Evolutionary conservation across 1,140 invertebrate species (phyloP), one percentile per base, ranked within the genome.

Genomic region (Dermatophagoides farinae): DNA sequence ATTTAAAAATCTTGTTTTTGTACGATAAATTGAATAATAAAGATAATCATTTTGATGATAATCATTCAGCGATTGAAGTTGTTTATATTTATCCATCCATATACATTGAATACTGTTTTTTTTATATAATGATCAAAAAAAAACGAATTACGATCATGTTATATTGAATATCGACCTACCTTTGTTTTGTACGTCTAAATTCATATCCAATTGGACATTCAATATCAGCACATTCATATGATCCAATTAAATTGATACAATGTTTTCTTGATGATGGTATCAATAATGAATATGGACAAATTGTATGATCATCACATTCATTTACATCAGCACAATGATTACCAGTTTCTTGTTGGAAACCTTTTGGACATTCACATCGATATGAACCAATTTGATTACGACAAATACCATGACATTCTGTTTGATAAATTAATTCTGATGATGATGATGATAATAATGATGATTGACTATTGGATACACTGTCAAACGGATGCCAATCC

Each of bases 231-330:
- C 93, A 97, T 64, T 86, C 81, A 70, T 79, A 89, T 62, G 83
- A 78, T 0, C 93, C 93, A 52, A 84, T 75, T 0, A 81, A 88
- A 70, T 98, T 97, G 59, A 92, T 79, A 69, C 93, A 98, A 38
- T 14, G 31, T 31, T 43, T 43, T 43, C 41, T 14, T 43, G 12
- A 85, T 80, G 65, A 88, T 80, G 51, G 84, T 80, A 0, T 70
- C 64, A 40, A 77, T 77, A 60, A 76, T 78, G 62, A 81, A 83
- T 1, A 79, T 74, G 11, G 74, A 75, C 6, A 39, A 52, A 31
- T 31, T 31, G n/a, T 39, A 37, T 75, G 76, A 1, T 70, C 70
- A n/a, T 76, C 73, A 67, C 89, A 93, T 72, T 95, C 89, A 69
- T 95, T 82, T 62, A 92, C 83, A 74, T 95, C 89, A 10, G 10